Conservation (phyloP, 1,140 invertebrate species). For the Stegodyphus dumicola region DNA sequence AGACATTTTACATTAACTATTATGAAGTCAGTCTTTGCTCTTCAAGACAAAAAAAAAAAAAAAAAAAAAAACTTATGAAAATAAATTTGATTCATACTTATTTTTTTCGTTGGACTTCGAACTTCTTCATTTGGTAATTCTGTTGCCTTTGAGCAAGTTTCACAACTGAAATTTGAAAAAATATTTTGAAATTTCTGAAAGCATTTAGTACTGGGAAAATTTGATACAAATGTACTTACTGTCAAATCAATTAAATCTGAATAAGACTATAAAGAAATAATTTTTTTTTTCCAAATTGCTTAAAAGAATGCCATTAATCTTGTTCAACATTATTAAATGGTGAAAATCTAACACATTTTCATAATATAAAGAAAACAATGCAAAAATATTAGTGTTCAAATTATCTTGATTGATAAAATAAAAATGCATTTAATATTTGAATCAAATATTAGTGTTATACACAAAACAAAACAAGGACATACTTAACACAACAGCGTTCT, state of each 20-base stretch:
- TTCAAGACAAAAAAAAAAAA: background rate
- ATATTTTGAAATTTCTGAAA: background rate
- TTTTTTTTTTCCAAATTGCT: too few species aligned
- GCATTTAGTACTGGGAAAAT: too few species aligned
- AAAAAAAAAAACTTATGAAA: background rate
- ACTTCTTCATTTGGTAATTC: slow-evolving; percentile 18
- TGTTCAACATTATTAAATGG: too few species aligned
- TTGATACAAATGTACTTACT: too few species aligned
- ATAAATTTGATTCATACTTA: slow-evolving; percentile 50
- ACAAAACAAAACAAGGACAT: background rate
- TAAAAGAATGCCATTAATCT: too few species aligned
- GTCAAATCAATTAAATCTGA: too few species aligned
- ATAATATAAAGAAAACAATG: too few species aligned
- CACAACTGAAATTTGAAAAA: slow-evolving; percentile 55
- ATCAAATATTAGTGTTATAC: background rate
- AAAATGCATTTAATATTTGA: too few species aligned
- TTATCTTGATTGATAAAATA: too few species aligned
- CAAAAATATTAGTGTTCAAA: too few species aligned
- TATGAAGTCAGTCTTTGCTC: background rate
- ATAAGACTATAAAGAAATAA: too few species aligned
- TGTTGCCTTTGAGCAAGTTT: slow-evolving; percentile 51
- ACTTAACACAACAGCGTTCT: slow-evolving; percentile 45
- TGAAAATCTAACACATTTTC: too few species aligned
- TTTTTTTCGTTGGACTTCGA: slow-evolving; percentile 29
- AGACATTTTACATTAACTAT: background rate